Percentiles rank a stretch among this genome's conserved stretches.
These are phyloP conservation scores for Pan troglodytes DNA, from an alignment of 2,113 vertebrate genomes.

Conservation along the genomic window NHGRI_mPanTro3-v2.1_pri NC_072402.2:131080501-131081000, in stretches of 20 bases:
- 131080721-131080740: no score
- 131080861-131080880: not conserved
- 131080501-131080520: not conserved
- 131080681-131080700: not conserved
- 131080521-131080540: not conserved
- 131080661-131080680: not conserved
- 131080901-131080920: not conserved
- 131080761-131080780: not conserved
- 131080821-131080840: no score
- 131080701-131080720: not conserved
- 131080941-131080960: not conserved
- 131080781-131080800: no score
- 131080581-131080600: accelerated
- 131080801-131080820: no score
- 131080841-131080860: not conserved
- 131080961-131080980: not conserved
- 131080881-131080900: no score
- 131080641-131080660: not conserved
- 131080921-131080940: not conserved
- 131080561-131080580: not conserved
- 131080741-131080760: not conserved
- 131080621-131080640: not conserved
- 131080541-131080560: not conserved
- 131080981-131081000: not conserved
- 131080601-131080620: not conserved